These are phyloP conservation scores for Trichosurus vulpecula DNA, from an alignment of 2,797 vertebrate genomes.

Conservation along the genomic window DNA sequence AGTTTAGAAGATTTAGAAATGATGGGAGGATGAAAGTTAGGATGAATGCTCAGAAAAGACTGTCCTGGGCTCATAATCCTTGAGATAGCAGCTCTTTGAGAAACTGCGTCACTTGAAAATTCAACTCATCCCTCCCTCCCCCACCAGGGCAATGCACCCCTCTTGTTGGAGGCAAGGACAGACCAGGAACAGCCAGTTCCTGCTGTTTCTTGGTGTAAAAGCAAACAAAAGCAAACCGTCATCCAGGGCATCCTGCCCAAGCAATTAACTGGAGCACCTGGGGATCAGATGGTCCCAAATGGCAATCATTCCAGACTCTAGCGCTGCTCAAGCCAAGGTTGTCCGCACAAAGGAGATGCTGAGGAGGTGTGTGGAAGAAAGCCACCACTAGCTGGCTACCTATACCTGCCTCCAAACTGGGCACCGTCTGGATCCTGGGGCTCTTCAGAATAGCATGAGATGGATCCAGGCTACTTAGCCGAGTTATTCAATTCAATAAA, in stretches of 20 bases:
- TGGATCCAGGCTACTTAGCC: not conserved
- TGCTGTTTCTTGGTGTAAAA: constrained; percentile 14
- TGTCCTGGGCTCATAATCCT: not conserved
- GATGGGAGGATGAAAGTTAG: constrained; percentile 22
- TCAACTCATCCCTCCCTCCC: not conserved
- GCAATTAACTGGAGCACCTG: constrained; percentile 77
- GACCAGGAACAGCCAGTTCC: constrained; percentile 40
- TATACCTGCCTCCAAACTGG: not conserved
- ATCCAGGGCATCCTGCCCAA: constrained; percentile 68
- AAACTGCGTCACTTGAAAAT: not conserved
- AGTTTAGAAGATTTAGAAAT: constrained; percentile 41
- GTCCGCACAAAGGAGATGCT: not conserved
- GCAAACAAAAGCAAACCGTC: constrained; percentile 11
- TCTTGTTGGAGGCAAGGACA: constrained; percentile 62
- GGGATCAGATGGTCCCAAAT: constrained; percentile 73
- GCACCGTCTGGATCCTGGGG: not conserved
- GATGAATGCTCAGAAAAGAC: not conserved
- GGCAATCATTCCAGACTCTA: constrained; percentile 52
- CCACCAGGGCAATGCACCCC: not conserved
- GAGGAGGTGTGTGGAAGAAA: not conserved
- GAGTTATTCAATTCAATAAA: not conserved
- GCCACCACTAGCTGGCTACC: not conserved
- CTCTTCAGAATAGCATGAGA: not conserved
- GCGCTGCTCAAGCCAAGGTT: constrained; percentile 17
- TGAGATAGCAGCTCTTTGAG: constrained; percentile 14